Conservation (phyloP, 2,888 invertebrate species). For the Deilephila elpenor region DNA sequence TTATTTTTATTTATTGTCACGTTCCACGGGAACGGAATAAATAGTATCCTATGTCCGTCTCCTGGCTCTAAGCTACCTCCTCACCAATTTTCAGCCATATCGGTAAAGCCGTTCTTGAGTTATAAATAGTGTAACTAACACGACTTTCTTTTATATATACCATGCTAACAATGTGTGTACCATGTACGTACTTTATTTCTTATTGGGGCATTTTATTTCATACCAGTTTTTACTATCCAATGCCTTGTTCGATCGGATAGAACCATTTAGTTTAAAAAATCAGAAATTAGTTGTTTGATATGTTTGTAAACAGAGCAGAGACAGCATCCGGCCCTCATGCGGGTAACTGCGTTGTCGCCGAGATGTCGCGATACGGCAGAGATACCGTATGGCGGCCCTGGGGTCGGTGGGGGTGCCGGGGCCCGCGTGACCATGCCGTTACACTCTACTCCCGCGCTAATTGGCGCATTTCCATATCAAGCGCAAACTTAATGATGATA, state of each 20-base stretch:
- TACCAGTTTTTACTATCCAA: not conserved
- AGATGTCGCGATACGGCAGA: not conserved
- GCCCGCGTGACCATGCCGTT: conserved; percentile 15
- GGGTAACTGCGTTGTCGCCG: not conserved
- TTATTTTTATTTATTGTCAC: no score
- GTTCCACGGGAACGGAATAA: no score
- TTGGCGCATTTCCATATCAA: conserved; percentile 28
- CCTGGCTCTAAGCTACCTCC: no score
- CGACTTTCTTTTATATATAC: no score
- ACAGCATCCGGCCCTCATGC: not conserved
- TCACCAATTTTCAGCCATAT: no score
- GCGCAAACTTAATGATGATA: conserved; percentile 26
- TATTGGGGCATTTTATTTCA: no score
- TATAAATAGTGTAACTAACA: no score
- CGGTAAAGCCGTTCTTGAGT: no score
- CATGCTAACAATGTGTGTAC: no score
- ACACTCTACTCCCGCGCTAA: conserved; percentile 13
- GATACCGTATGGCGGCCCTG: not conserved
- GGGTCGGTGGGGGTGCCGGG: not conserved
- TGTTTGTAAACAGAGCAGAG: not conserved
- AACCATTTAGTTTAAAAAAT: not conserved
- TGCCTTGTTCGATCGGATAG: not conserved
- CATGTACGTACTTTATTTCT: no score
- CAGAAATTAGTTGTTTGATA: not conserved
- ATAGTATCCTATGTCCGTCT: no score